Conservation (phyloP, 2,113 vertebrate species). For the Panthera uncia region DNA sequence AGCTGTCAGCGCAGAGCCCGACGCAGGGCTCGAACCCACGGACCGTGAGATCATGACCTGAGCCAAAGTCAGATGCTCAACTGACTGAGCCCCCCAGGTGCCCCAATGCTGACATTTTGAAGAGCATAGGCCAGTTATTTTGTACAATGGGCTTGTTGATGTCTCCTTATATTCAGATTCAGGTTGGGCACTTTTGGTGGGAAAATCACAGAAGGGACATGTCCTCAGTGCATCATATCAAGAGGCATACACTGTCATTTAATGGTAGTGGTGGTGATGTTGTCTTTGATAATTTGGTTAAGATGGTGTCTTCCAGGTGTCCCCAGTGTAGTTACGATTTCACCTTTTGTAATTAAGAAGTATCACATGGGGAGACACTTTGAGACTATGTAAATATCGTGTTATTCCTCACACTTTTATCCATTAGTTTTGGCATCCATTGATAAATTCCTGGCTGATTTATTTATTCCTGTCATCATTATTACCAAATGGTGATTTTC, state of each 20-base stretch:
- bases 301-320: not conserved
- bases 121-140: not conserved
- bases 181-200: not conserved
- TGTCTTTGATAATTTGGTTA: not conserved
- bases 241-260: fast-evolving
- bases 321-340: not conserved
- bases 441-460: not conserved
- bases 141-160: not conserved
- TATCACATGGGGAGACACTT: not conserved
- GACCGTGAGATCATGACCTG: no score
- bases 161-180: not conserved
- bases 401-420: no score
- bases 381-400: not conserved
- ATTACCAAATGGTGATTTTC: not conserved
- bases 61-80: no score
- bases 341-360: not conserved
- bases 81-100: no score
- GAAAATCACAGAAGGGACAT: not conserved
- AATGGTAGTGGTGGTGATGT: no score
- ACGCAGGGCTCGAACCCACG: no score
- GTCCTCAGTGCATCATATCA: not conserved
- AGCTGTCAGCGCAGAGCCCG: no score
- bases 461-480: not conserved
- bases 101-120: no score
- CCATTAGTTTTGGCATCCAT: not conserved